Evolutionary conservation across 2,888 invertebrate genomes (phyloP), one percentile per base, ranked within the genome.

Genomic region (Hyposoter didymator): DNA sequence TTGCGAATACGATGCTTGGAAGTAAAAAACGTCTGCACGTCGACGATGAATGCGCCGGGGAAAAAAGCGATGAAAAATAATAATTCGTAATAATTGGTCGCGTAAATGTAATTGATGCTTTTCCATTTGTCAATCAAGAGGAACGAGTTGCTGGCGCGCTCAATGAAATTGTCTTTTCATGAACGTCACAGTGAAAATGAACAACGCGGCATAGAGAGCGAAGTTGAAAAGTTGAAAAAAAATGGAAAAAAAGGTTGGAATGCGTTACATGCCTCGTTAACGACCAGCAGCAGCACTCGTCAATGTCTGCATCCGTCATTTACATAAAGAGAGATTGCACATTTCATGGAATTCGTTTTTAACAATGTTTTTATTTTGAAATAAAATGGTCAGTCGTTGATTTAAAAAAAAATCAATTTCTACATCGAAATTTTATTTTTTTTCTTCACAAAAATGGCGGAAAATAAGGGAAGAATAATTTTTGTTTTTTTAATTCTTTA

Each of bases 111-210:
- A 59, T 59, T 28, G 28, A 59, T 59, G 59, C 28, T 59, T 59
- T 28, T 28, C 59, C 14, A 59, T 59, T 59, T 14, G 28, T 59
- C 59, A 59, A 59, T 59, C 28, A 28, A 59, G 28, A 14, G 2
- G 28, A 28, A 59, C 8, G 28, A 28, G 59, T 6, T 59, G 6
- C 14, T 28, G 1, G 59, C 28, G 59, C 14, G 5, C 59, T 59
- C 59, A 28, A 28, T 55, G 55, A 28, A 55, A 55, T 59, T 59
- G 59, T 14, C 28, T 59, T 59, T 59, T 59, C 59, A 59, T 59
- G 28, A 59, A 59, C 59, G 59, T 59, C 28, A 28, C 28, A 28
- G 28, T 14, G 59, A 59, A 59, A 35, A 59, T 59, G 59, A 28
- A 59, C 59, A 59, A 28, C 6, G 59, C 19, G n/a, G n/a, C n/a